phyloP scores from a whole-genome alignment of 2,113 vertebrate genomes.

The Saguinus midas region DNA sequence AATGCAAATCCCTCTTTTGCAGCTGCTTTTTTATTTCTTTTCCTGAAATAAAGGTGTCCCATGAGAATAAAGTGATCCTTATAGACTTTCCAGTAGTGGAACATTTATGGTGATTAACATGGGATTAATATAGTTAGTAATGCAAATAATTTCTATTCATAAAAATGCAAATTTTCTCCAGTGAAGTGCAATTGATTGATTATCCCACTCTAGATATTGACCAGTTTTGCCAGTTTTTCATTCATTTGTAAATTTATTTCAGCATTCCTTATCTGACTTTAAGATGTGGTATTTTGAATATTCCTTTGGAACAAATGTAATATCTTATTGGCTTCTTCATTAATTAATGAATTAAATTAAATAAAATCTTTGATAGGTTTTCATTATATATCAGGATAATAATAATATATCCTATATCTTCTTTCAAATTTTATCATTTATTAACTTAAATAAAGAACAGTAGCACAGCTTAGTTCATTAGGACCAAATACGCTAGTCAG shows the following conservation, averaged over 20 bases:
- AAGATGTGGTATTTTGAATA: background rate
- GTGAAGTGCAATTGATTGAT: background rate
- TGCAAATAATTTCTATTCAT: background rate
- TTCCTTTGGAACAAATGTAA: background rate
- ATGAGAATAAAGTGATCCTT: background rate
- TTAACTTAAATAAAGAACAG: background rate
- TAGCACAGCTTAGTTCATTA: background rate
- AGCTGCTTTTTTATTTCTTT: background rate
- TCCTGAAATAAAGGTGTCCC: background rate
- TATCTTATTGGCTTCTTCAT: background rate
- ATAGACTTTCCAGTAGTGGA: background rate
- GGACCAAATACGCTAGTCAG: background rate
- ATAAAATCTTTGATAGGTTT: background rate
- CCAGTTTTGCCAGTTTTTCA: background rate
- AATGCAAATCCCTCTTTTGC: background rate
- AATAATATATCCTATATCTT: background rate
- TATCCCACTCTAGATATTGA: background rate
- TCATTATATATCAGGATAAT: background rate
- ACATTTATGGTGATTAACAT: background rate
- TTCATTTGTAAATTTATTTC: background rate
- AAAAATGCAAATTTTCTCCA: conserved; percentile 12
- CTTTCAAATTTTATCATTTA: background rate
- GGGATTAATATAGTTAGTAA: background rate
- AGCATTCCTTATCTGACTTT: background rate
- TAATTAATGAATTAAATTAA: conserved; percentile 30